These are phyloP conservation scores for Temnothorax longispinosus DNA, from an alignment of 1,140 invertebrate genomes.

Conservation along the genomic window DNA sequence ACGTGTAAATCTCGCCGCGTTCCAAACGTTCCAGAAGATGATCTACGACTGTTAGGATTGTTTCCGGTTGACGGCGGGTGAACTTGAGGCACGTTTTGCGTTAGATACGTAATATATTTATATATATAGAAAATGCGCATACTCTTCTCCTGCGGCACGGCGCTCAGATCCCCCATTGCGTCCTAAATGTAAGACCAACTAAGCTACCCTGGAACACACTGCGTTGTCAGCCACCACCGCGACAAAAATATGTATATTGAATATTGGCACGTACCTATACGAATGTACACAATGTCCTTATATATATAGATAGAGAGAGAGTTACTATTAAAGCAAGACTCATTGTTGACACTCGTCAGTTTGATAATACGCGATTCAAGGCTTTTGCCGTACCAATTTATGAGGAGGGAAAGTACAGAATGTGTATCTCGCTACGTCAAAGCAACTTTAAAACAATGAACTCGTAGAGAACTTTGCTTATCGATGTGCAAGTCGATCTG, in stretches of 20 bases:
- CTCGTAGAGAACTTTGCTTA: not conserved
- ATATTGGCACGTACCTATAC: not conserved
- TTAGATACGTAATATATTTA: not conserved
- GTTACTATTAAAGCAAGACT: not conserved
- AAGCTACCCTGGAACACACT: not conserved
- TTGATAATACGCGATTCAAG: not conserved
- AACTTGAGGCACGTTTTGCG: not conserved
- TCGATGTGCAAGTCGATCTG: not conserved
- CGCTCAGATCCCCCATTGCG: constrained; percentile 12
- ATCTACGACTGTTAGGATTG: constrained; percentile 70
- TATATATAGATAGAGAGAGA: not conserved
- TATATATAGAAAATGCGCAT: constrained; percentile 4
- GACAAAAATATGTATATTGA: not conserved
- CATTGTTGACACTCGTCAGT: constrained; percentile 8
- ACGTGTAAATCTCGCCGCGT: constrained; percentile 79
- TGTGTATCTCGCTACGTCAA: not conserved
- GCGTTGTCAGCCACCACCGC: not conserved
- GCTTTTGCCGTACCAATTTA: not conserved
- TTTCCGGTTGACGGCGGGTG: not conserved
- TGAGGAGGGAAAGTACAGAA: not conserved
- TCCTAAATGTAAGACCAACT: constrained; percentile 14
- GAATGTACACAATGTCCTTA: constrained; percentile 3
- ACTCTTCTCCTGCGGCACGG: constrained; percentile 29
- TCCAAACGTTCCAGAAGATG: constrained; percentile 76
- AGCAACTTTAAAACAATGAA: constrained; percentile 9